phyloP scores from a whole-genome alignment of 2,113 vertebrate genomes.

The Todiramphus saurophagus region DNA sequence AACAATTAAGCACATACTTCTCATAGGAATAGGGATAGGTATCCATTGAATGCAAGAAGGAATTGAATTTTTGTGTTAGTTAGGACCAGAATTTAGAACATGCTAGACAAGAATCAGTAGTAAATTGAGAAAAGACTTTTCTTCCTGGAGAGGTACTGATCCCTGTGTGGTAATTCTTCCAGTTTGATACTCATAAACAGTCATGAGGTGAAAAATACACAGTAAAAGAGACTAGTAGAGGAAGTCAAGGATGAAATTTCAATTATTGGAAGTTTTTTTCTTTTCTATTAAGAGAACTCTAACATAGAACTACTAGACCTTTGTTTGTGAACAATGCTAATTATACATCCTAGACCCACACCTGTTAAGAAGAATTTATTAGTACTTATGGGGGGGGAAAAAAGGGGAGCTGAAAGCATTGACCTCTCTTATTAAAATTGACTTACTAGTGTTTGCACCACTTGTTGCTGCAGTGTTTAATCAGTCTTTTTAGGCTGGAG shows the following conservation, averaged over 20 bases:
- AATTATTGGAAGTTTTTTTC: background rate
- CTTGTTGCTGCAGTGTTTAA: conserved; percentile 60
- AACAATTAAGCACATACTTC: background rate
- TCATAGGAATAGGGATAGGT: background rate
- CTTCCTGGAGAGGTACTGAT: background rate
- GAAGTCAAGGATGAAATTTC: background rate
- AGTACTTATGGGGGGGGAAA: background rate
- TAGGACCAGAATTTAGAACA: background rate
- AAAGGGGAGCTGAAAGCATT: conserved; percentile 51
- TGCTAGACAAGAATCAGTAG: background rate
- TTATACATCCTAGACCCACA: background rate
- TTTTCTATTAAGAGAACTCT: background rate
- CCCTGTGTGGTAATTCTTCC: background rate
- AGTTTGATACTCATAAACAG: background rate
- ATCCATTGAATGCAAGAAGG: background rate
- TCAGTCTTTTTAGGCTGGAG: conserved; percentile 13
- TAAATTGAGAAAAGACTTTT: background rate
- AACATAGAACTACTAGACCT: background rate
- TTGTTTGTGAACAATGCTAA: background rate
- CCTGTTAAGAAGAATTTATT: conserved; percentile 60
- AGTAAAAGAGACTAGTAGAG: background rate
- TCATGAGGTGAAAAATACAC: background rate
- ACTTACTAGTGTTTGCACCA: conserved; percentile 59
- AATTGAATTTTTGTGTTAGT: background rate
- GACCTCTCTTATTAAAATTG: conserved; percentile 63